A percentile compares a stretch with the other conserved stretches of the same genome.
Evolutionary conservation across 1,140 invertebrate species (phyloP).

Genomic region (Kradibia gibbosae): DNA sequence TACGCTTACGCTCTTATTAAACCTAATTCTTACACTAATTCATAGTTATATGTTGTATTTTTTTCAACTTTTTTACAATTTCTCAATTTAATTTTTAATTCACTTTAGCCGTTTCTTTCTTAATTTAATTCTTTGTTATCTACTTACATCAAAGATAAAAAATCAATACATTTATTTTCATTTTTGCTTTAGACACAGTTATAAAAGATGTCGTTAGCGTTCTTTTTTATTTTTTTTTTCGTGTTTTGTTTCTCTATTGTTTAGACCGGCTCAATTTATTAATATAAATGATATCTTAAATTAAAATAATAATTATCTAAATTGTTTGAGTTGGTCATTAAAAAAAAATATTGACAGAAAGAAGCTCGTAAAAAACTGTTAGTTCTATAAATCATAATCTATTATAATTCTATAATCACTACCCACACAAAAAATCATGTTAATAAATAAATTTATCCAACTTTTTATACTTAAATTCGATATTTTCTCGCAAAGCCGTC

Average conservation of each 20-base stretch:
- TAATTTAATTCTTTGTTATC: constrained; percentile 16
- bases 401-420: neutral
- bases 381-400: neutral
- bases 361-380: neutral
- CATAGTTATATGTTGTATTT: constrained; percentile 14
- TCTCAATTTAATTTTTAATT: constrained; percentile 32
- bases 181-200: neutral
- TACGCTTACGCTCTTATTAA: constrained; percentile 45
- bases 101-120: constrained; percentile 14
- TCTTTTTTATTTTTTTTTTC: neutral
- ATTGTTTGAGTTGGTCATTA: neutral
- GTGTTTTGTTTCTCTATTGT: no score
- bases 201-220: neutral
- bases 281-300: no score
- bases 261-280: no score
- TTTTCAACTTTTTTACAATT: neutral
- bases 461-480: neutral
- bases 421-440: neutral
- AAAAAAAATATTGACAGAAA: constrained; percentile 1
- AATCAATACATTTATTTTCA: neutral
- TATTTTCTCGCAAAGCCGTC: neutral
- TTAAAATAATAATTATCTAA: no score
- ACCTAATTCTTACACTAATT: constrained; percentile 33
- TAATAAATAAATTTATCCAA: constrained; percentile 10
- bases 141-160: neutral